These are phyloP conservation scores for Platyura marginata DNA, from an alignment of 1,140 invertebrate species.

Conservation along the genomic window DNA sequence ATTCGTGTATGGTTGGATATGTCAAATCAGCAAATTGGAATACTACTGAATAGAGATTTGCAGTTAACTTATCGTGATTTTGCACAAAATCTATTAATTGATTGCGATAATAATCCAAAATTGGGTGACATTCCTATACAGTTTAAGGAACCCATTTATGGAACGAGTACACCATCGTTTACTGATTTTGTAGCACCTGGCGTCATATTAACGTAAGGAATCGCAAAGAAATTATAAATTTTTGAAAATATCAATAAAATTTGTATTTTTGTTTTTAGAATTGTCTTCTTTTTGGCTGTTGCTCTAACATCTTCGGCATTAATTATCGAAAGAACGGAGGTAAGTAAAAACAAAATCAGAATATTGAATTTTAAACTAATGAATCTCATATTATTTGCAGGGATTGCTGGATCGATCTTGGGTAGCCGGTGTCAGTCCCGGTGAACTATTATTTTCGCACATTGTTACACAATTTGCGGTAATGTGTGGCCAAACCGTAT, in stretches of 20 bases:
- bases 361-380: conserved; percentile 6
- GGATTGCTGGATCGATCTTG: conserved; percentile 76
- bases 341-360: conserved; percentile 10
- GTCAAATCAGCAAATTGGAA: conserved; percentile 83
- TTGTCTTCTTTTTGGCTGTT: conserved; percentile 84
- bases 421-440: conserved; percentile 71
- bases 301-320: conserved; percentile 83
- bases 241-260: conserved; percentile 7
- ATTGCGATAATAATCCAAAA: conserved; percentile 58
- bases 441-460: conserved; percentile 81
- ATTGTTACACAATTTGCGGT: conserved; percentile 85
- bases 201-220: conserved; percentile 73
- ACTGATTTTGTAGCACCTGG: conserved; percentile 92
- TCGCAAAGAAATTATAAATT: not conserved
- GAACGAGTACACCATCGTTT: conserved; percentile 68
- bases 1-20: conserved; percentile 75
- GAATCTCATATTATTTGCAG: conserved; percentile 23
- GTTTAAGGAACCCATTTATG: conserved; percentile 72
- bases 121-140: conserved; percentile 67
- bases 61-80: conserved; percentile 64
- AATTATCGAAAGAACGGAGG: conserved; percentile 66
- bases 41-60: conserved; percentile 62
- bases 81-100: conserved; percentile 44
- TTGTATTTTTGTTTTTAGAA: conserved; percentile 35
- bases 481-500: conserved; percentile 76